Conservation (phyloP, 2,797 vertebrate genomes). For the Gastrophryne carolinensis region DNA sequence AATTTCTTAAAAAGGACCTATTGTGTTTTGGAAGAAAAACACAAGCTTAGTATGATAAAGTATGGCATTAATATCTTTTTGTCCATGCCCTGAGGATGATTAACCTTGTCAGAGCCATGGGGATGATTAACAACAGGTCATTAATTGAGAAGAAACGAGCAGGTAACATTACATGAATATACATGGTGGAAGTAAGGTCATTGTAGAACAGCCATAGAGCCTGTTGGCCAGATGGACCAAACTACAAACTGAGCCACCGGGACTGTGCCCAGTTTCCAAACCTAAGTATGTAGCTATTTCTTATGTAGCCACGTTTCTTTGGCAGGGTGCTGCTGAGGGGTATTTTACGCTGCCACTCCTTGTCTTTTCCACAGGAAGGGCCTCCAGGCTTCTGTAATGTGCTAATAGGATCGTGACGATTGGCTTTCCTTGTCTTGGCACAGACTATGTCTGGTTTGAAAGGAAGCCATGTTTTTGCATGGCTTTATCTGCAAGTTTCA, state of each 20-base stretch:
- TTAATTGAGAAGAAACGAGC: slow-evolving; percentile 33
- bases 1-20: slow-evolving; percentile 23
- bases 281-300: slow-evolving; percentile 58
- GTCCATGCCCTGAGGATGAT: slow-evolving; percentile 40
- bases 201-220: slow-evolving; percentile 32
- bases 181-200: slow-evolving; percentile 33
- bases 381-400: slow-evolving; percentile 65
- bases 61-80: slow-evolving; percentile 22
- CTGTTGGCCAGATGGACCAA: slow-evolving; percentile 38
- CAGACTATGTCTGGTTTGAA: slow-evolving; percentile 61
- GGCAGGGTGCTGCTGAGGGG: slow-evolving; percentile 58
- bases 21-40: slow-evolving; percentile 39
- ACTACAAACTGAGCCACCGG: slow-evolving; percentile 55
- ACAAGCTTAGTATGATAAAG: background rate
- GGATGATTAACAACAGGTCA: slow-evolving; percentile 38
- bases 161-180: slow-evolving; percentile 47
- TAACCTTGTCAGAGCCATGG: slow-evolving; percentile 13
- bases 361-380: slow-evolving; percentile 63
- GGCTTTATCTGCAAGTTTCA: slow-evolving; percentile 7
- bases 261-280: slow-evolving; percentile 55
- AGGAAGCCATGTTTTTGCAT: slow-evolving; percentile 60
- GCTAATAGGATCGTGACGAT: slow-evolving; percentile 65
- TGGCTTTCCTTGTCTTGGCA: slow-evolving; percentile 60
- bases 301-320: slow-evolving; percentile 61
- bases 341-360: slow-evolving; percentile 62